phyloP scores from a whole-genome alignment of 2,113 vertebrate species.

The Bucco capensis region DNA sequence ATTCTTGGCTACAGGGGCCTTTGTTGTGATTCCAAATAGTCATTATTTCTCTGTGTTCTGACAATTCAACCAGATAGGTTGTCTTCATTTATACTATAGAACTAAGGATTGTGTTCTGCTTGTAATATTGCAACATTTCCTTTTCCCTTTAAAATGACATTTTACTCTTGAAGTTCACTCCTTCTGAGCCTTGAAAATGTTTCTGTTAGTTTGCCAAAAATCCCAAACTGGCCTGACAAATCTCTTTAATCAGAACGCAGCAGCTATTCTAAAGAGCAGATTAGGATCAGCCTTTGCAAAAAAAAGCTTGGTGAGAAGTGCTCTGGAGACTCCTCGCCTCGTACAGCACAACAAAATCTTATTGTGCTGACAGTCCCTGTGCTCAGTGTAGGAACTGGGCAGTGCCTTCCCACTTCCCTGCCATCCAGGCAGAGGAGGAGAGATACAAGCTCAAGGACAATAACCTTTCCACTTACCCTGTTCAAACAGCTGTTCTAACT shows the following conservation, averaged over 20 bases:
- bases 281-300: not conserved
- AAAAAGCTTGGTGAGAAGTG: not conserved
- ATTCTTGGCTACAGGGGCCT: not conserved
- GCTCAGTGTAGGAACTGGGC: not conserved
- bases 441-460: not conserved
- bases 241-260: not conserved
- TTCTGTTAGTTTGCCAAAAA: not conserved
- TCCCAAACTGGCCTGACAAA: not conserved
- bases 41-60: not conserved
- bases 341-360: not conserved
- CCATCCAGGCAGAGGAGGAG: not conserved
- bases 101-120: not conserved
- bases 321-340: not conserved
- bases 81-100: not conserved
- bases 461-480: not conserved
- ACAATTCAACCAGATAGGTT: not conserved
- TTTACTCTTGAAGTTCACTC: conserved; percentile 4
- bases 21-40: not conserved
- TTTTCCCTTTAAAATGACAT: not conserved
- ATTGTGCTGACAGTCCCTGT: not conserved
- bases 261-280: not conserved
- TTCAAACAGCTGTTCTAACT: not conserved
- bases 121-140: not conserved
- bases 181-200: not conserved
- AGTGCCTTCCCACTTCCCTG: not conserved